These are phyloP conservation scores for Pegea sp. DNA, from an alignment of 23 tunicate species.

Conservation along the genomic window DNA sequence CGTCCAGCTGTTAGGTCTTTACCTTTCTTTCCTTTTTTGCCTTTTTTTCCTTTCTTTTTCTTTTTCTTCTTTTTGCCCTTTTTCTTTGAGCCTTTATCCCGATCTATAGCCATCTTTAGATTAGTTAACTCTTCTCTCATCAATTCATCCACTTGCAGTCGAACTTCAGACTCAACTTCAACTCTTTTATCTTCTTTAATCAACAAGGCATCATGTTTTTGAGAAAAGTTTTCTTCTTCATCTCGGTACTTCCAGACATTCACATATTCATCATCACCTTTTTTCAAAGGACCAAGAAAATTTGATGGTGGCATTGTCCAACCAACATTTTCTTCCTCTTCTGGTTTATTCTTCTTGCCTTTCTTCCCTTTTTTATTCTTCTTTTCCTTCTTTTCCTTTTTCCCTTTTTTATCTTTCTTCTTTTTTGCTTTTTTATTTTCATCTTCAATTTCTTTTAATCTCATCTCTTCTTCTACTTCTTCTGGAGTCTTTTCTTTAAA, in stretches of 20 bases:
- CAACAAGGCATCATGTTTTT: slow-evolving; percentile 67
- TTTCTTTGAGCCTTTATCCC: slow-evolving; percentile 3
- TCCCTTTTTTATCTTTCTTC: slow-evolving; percentile 60
- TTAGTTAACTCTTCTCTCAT: slow-evolving; percentile 97
- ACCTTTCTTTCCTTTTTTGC: slow-evolving; percentile 88
- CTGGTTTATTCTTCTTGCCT: slow-evolving; percentile 73
- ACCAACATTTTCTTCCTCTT: slow-evolving; percentile 95
- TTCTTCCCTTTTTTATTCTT: slow-evolving; percentile 92
- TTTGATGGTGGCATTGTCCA: slow-evolving; percentile 93
- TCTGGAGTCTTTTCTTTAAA: slow-evolving; percentile 98
- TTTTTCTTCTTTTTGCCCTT: slow-evolving; percentile 88
- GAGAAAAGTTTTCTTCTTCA: slow-evolving; percentile 64
- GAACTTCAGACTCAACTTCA: slow-evolving; percentile 83
- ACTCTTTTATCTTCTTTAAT: slow-evolving; percentile 90
- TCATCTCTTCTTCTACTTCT: slow-evolving; percentile 94
- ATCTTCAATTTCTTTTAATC: slow-evolving; percentile 61
- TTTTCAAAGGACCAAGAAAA: slow-evolving; percentile 34
- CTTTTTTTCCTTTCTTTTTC: slow-evolving; percentile 94
- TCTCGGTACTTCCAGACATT: slow-evolving; percentile 78
- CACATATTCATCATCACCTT: slow-evolving; percentile 30
- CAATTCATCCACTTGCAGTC: slow-evolving; percentile 89
- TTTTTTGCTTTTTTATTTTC: slow-evolving; percentile 68
- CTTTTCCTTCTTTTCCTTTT: slow-evolving; percentile 61
- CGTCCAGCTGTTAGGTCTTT: slow-evolving; percentile 97
- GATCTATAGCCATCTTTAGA: slow-evolving; percentile 55